These are phyloP conservation scores for Drosophila persimilis DNA, from an alignment of 1,140 invertebrate species.

Conservation along the genomic window DNA sequence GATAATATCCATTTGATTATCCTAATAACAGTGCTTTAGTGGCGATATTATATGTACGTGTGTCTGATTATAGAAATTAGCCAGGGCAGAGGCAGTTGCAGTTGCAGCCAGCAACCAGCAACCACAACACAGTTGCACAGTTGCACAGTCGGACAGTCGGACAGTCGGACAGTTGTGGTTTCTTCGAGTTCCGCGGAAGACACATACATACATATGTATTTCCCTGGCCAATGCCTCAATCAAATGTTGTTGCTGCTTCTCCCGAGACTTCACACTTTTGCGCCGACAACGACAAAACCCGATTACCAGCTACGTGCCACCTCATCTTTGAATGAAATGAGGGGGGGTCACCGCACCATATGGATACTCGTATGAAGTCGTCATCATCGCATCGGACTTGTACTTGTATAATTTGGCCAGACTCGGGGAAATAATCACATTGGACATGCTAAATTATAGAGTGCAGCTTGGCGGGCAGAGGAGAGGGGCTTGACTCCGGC, in stretches of 20 bases:
- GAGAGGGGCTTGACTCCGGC: background rate
- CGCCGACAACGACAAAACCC: slow-evolving; percentile 40
- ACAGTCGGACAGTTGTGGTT: background rate
- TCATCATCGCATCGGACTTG: slow-evolving; percentile 30
- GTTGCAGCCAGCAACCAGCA: slow-evolving; percentile 10
- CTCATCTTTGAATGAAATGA: slow-evolving; percentile 8
- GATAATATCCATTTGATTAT: slow-evolving; percentile 83
- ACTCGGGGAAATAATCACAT: slow-evolving; percentile 64
- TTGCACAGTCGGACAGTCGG: background rate
- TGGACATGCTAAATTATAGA: slow-evolving; percentile 73
- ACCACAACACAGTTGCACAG: slow-evolving; percentile 1
- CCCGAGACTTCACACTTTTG: slow-evolving; percentile 73
- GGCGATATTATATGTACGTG: slow-evolving; percentile 83
- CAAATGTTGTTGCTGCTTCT: slow-evolving; percentile 53
- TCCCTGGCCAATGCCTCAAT: slow-evolving; percentile 48
- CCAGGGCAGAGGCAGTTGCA: slow-evolving; percentile 25
- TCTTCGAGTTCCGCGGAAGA: slow-evolving; percentile 2
- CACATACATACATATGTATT: background rate
- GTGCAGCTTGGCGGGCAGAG: slow-evolving; percentile 24
- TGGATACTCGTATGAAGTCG: slow-evolving; percentile 60
- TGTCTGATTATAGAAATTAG: slow-evolving; percentile 83
- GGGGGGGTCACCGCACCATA: background rate
- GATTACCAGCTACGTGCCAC: slow-evolving; percentile 10
- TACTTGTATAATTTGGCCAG: slow-evolving; percentile 56
- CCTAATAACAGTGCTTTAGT: slow-evolving; percentile 83